Base-by-base conservation (phyloP, 2,113 vertebrate genomes). In the Varanus komodoensis region DNA sequence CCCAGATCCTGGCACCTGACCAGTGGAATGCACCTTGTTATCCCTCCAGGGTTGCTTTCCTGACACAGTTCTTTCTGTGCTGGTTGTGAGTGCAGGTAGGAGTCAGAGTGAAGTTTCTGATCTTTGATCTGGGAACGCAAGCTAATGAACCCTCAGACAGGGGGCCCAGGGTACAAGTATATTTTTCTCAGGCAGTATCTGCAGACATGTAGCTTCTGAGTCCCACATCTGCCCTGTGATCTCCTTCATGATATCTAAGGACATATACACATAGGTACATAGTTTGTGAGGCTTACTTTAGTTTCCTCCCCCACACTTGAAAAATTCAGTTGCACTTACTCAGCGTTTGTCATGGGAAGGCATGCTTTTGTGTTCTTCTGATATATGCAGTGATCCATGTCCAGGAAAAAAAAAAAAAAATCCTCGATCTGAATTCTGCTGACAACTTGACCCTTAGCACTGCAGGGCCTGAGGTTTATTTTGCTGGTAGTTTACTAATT, bases 381-480 rank as follows among this genome's bases (percentile, higher is more conserved):
- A 74, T 50, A 73, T 71, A 61, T 44, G 52, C 54, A 75, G 52
- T 21, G 50, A 67, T 81, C 6, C 32, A 54, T 81, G 23, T 5
- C 67, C 48, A 54, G 23, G 52, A 54, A 21, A 81, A 88, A 54
- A 17, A 80, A 54, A 21, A 81, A 88, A 54, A 19, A 80, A 80
- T 19, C 6, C 79, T 87, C 52, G 23, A 67, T 15, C 50, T 29
- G 52, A 9, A 52, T 68, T 68, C 57, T 50, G 5, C 11, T 50
- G 32, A 80, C 29, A 87, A 14, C 44, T 88, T 88, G 77, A 88
- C 67, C 67, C 48, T 57, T 74, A 81, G 64, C 67, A 81, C n/a
- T 81, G 44, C 64, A 61, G 38, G 5, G 32, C 29, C 21, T 44
- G 8, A 23, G 32, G 21, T 48, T 8, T 81, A 54, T 81, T 88